Evolutionary conservation across 2,797 vertebrate genomes (phyloP).

Genomic region (Fundulus diaphanus): DNA sequence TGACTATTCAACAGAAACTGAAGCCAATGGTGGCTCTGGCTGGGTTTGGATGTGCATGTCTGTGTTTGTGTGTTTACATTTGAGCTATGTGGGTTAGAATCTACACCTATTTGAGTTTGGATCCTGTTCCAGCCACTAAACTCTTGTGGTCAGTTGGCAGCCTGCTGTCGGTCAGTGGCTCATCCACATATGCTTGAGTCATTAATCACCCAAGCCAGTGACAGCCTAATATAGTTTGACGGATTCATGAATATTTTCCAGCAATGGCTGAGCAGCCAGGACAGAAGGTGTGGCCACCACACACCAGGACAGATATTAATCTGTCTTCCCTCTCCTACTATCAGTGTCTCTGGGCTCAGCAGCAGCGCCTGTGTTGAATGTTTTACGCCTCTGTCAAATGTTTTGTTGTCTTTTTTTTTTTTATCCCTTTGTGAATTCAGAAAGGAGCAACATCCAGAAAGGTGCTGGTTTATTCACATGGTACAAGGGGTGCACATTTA

Average conservation of each 20-base stretch:
- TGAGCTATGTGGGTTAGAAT: slow-evolving; percentile 10
- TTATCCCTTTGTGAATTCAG: neutral
- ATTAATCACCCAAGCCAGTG: slow-evolving; percentile 80
- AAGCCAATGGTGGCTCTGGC: slow-evolving; percentile 46
- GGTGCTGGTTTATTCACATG: slow-evolving; percentile 1
- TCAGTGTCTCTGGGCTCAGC: slow-evolving; percentile 13
- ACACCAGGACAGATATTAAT: slow-evolving; percentile 65
- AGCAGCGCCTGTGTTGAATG: slow-evolving; percentile 12
- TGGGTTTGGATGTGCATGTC: slow-evolving; percentile 24
- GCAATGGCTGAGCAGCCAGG: slow-evolving; percentile 46
- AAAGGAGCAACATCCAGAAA: neutral
- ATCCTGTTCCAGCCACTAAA: slow-evolving; percentile 20
- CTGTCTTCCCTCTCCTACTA: slow-evolving; percentile 48
- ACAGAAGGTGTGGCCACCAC: slow-evolving; percentile 45
- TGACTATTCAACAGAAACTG: slow-evolving; percentile 57
- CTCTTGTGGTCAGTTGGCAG: slow-evolving; percentile 39
- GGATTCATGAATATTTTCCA: slow-evolving; percentile 81
- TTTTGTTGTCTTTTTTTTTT: neutral
- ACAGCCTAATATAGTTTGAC: slow-evolving; percentile 80
- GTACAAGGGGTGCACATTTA: neutral
- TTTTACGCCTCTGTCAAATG: slow-evolving; percentile 3
- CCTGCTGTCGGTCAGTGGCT: slow-evolving; percentile 61
- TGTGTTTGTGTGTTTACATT: slow-evolving; percentile 7
- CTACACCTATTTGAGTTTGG: slow-evolving; percentile 46
- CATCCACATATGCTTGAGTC: slow-evolving; percentile 64